Conservation (phyloP, 1,140 invertebrate species). For the Laupala kohalensis region DNA sequence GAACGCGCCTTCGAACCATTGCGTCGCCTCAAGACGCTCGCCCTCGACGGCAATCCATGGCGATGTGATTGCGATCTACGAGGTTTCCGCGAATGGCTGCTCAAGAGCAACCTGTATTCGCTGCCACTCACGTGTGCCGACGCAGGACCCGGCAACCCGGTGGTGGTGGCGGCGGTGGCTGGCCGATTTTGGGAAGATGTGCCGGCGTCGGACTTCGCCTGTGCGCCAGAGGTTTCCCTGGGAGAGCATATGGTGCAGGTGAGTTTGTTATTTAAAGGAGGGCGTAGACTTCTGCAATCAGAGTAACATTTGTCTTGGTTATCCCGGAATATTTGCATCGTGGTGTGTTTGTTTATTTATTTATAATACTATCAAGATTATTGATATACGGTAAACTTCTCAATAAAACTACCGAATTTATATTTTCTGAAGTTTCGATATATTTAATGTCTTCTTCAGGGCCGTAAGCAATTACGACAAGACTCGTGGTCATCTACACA, state of each 20-base stretch:
- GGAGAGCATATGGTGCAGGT: constrained; percentile 49
- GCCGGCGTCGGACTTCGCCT: constrained; percentile 53
- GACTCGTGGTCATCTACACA: too few species aligned
- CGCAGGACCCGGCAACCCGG: constrained; percentile 39
- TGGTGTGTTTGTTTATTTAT: too few species aligned
- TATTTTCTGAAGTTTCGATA: too few species aligned
- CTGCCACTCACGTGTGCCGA: constrained; percentile 44
- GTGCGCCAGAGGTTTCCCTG: constrained; percentile 49
- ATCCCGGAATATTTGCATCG: too few species aligned
- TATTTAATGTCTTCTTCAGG: too few species aligned
- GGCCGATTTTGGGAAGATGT: constrained; percentile 53
- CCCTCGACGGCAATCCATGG: constrained; percentile 78
- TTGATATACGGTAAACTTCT: too few species aligned
- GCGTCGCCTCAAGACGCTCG: constrained; percentile 56
- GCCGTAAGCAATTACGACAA: too few species aligned
- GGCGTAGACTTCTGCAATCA: too few species aligned
- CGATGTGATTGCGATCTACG: constrained; percentile 72
- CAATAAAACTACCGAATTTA: too few species aligned
- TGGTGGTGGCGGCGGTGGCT: constrained; percentile 48
- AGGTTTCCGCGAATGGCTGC: constrained; percentile 67
- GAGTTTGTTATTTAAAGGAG: too few species aligned
- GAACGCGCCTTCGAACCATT: constrained; percentile 49
- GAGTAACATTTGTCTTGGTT: too few species aligned
- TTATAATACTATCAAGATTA: too few species aligned
- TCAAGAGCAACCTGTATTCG: constrained; percentile 50